Evolutionary conservation across 92 coral and sea anemone species (phyloP), one percentile per base, ranked within the genome.

Genomic region (Desmophyllum pertusum): DNA sequence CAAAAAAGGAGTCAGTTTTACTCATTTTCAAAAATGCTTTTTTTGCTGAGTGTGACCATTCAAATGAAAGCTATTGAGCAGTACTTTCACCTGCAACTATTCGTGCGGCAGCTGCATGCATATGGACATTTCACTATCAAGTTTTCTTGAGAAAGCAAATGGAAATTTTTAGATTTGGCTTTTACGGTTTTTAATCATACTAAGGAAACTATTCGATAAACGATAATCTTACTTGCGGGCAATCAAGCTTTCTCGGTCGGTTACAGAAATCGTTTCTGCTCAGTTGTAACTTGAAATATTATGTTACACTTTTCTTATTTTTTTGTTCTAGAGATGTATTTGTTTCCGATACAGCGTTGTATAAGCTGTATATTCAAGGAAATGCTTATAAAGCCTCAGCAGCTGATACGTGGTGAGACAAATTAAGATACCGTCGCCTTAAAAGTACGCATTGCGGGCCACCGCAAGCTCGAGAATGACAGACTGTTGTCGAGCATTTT

Each of bases 41-140:
- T 65, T 35, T 65, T 65, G 70, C 70, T 64, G 70, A 9, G 40
- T 64, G n/a, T n/a, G n/a, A n/a, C n/a, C n/a, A n/a, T n/a, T n/a
- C n/a, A n/a, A n/a, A n/a, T n/a, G n/a, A n/a, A n/a, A n/a, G n/a
- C n/a, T n/a, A n/a, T n/a, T n/a, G n/a, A n/a, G n/a, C n/a, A n/a
- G n/a, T n/a, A n/a, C n/a, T n/a, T n/a, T n/a, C n/a, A n/a, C n/a
- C n/a, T n/a, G n/a, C n/a, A n/a, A n/a, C n/a, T n/a, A n/a, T n/a
- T n/a, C n/a, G n/a, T n/a, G n/a, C n/a, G n/a, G n/a, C n/a, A n/a
- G n/a, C 25, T 18, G 40, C 35, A 18, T 19, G 40, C 72, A 67
- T 36, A 35, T 35, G 72, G 72, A 35, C 53, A 66, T 66, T 66
- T 35, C 40, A 66, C 72, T 5, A 66, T 66, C 72, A 31, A 66